A percentile compares a stretch with the other conserved stretches of the same genome.
These are phyloP conservation scores for Atta colombica DNA, from an alignment of 1,140 invertebrate species.

Conservation along the genomic window DNA sequence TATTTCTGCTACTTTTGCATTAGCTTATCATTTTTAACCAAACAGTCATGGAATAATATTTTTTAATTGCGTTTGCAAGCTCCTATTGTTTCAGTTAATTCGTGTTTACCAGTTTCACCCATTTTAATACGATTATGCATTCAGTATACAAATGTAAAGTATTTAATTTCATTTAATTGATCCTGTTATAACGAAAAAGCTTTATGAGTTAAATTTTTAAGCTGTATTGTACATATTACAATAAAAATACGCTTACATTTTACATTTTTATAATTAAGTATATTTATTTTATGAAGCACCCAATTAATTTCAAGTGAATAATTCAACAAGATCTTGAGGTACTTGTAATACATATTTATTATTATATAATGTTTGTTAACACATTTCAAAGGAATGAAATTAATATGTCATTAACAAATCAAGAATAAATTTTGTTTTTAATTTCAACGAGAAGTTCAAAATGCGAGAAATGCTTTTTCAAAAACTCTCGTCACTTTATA, in stretches of 20 bases:
- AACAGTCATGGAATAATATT: background rate
- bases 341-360: background rate
- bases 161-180: slow-evolving; percentile 28
- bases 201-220: slow-evolving; percentile 15
- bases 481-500: too few relatives aligned
- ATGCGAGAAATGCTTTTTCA: too few relatives aligned
- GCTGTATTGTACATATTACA: slow-evolving; percentile 2
- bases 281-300: slow-evolving; percentile 2
- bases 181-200: background rate
- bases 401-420: slow-evolving; percentile 8
- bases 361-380: background rate
- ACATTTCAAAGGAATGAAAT: background rate
- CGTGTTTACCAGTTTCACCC: background rate
- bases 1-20: background rate
- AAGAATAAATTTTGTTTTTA: background rate
- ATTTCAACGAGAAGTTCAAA: too few relatives aligned
- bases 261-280: slow-evolving; percentile 6
- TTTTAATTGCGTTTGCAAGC: background rate
- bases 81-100: slow-evolving; percentile 3
- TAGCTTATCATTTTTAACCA: background rate
- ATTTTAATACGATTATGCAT: background rate
- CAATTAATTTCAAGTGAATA: background rate
- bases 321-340: background rate
- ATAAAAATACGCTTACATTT: slow-evolving; percentile 7
- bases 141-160: slow-evolving; percentile 2